Evolutionary conservation across 2,797 vertebrate genomes (phyloP), one percentile per base, ranked within the genome.

Genomic region (Sebastes aleutianus): DNA sequence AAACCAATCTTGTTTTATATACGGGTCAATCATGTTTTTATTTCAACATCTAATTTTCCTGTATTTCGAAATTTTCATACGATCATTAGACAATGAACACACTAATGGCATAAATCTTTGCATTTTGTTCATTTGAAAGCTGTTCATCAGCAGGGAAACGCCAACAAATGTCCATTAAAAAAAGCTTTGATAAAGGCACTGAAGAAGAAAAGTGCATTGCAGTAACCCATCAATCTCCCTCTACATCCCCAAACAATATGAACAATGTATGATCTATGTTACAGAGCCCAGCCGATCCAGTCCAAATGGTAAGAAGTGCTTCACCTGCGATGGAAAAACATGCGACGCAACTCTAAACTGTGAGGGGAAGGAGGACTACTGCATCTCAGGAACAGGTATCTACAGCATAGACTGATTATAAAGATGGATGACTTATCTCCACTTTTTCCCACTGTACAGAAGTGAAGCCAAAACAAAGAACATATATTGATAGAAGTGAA

Each of bases 221-320:
- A 34, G 5, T 26, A 4, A 47, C 20, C 22, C 8, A 2, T 22
- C 13, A 16, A 56, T 20, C 10, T 2, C 22, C 8, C 1, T 27
- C 6, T 54, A 18, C 8, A 18, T 43, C 27, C 13, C 2, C 4
- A 12, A 61, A n/a, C 26, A 78, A 16, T 16, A 13, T 36, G 11
- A 72, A 57, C 27, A 79, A 34, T 65, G 26, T 12, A 5, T 54
- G 12, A 64, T 56, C 0, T 76, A 2, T 78, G 2, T 68, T 36
- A 36, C 88, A 93, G 92, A 18, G 0, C 13, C 62, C 20, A 32
- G 0, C 13, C 27, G 13, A 18, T 3, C 31, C 1, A 13, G 0
- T 3, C 73, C 85, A 54, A 94, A 92, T 76, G 91, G 92, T 8
- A 84, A 58, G n/a, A 89, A 78, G 73, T 94, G 94, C 68, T 92